phyloP scores from a whole-genome alignment of 2,888 invertebrate genomes.

The Pantelozetes paolii region DNA sequence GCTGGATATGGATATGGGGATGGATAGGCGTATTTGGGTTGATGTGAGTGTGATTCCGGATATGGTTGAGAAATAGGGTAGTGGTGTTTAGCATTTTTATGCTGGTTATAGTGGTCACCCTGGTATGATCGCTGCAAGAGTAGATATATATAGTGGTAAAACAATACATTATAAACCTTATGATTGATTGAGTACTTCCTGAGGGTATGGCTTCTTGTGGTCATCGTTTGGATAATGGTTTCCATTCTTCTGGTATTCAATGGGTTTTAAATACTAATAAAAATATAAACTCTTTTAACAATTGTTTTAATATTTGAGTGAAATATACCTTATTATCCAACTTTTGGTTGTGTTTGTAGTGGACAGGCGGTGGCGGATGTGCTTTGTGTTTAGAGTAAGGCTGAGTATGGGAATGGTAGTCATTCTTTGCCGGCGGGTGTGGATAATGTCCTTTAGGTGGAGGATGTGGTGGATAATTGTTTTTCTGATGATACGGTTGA shows the following conservation, averaged over 20 bases:
- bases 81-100: background rate
- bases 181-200: background rate
- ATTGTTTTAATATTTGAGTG: background rate
- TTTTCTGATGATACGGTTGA: no score
- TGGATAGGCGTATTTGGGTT: background rate
- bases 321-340: background rate
- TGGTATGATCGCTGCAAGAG: no score
- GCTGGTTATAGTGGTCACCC: no score
- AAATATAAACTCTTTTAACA: background rate
- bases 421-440: background rate
- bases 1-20: no score
- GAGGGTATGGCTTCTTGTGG: background rate
- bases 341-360: slow-evolving; percentile 5
- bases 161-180: no score
- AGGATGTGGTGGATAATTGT: background rate
- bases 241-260: no score
- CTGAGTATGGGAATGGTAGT: no score
- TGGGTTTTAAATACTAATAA: background rate
- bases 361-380: background rate
- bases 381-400: no score
- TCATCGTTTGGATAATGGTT: background rate
- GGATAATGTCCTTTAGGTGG: background rate
- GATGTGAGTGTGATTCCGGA: background rate
- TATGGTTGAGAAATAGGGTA: background rate
- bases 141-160: no score